A percentile compares a stretch with the other conserved stretches of the same genome.
These are phyloP conservation scores for Bucco capensis DNA, from an alignment of 2,113 vertebrate genomes.

Conservation along the genomic window DNA sequence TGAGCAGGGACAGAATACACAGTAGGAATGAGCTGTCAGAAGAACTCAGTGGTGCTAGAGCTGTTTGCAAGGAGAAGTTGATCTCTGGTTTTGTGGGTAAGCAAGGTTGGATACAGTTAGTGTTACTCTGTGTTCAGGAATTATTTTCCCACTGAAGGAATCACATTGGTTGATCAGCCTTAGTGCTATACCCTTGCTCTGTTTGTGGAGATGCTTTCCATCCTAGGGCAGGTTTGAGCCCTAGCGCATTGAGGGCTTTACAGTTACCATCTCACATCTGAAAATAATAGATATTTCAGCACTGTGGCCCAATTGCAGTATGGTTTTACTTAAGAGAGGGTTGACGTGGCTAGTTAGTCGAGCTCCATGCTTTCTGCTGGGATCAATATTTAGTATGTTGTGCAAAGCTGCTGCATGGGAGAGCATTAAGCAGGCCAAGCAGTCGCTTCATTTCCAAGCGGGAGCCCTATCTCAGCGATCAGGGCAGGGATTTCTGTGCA, in stretches of 20 bases:
- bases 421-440: background rate
- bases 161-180: background rate
- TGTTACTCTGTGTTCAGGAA: background rate
- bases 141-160: background rate
- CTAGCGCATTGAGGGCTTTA: background rate
- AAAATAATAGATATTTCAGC: background rate
- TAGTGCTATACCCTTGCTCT: background rate
- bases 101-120: background rate
- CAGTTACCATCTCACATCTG: background rate
- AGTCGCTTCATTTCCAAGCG: rapidly evolving
- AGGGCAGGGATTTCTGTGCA: background rate
- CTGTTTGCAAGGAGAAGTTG: background rate
- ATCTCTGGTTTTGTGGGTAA: background rate
- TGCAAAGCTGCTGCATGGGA: background rate
- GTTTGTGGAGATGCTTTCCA: background rate
- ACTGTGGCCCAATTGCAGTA: background rate
- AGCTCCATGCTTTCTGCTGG: background rate
- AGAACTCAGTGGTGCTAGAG: background rate
- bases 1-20: background rate
- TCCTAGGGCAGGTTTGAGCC: background rate
- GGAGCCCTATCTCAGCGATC: background rate
- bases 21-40: background rate
- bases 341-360: too few relatives aligned
- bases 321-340: background rate
- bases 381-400: background rate